A percentile compares a stretch with the other conserved stretches of the same genome.
phyloP scores from a whole-genome alignment of 1,140 invertebrate species.

The Rhagoletis zephyria region DNA sequence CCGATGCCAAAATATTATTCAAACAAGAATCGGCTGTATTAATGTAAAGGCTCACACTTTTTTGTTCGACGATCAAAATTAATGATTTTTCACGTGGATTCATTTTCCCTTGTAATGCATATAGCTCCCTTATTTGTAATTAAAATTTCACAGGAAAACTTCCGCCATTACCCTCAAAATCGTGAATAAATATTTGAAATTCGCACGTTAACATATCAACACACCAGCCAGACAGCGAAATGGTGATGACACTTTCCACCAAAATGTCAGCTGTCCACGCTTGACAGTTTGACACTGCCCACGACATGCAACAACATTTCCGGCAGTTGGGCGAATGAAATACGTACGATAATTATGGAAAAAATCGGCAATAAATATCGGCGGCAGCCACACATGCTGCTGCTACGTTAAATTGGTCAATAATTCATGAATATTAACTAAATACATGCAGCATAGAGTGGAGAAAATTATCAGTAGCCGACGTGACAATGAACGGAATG shows the following conservation, averaged over 20 bases:
- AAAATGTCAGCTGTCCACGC: slow-evolving; percentile 27
- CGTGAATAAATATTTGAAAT: neutral
- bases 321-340: slow-evolving; percentile 18
- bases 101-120: too few species aligned
- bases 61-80: too few species aligned
- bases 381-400: slow-evolving; percentile 14
- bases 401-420: slow-evolving; percentile 14
- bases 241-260: slow-evolving; percentile 23
- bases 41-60: too few species aligned
- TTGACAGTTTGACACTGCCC: slow-evolving; percentile 43
- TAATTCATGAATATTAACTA: slow-evolving; percentile 48
- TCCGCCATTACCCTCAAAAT: neutral
- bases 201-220: neutral
- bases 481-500: slow-evolving; percentile 23
- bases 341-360: slow-evolving; percentile 37
- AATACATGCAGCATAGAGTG: neutral
- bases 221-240: neutral
- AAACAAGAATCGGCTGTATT: too few species aligned
- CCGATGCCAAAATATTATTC: too few species aligned
- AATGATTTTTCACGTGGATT: too few species aligned
- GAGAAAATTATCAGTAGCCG: slow-evolving; percentile 1
- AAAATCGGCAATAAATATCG: slow-evolving; percentile 19
- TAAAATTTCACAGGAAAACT: neutral
- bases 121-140: too few species aligned
- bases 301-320: slow-evolving; percentile 37